Evolutionary conservation across 2,797 vertebrate genomes (phyloP), one percentile per base, ranked within the genome.

Genomic region (Mus caroli): DNA sequence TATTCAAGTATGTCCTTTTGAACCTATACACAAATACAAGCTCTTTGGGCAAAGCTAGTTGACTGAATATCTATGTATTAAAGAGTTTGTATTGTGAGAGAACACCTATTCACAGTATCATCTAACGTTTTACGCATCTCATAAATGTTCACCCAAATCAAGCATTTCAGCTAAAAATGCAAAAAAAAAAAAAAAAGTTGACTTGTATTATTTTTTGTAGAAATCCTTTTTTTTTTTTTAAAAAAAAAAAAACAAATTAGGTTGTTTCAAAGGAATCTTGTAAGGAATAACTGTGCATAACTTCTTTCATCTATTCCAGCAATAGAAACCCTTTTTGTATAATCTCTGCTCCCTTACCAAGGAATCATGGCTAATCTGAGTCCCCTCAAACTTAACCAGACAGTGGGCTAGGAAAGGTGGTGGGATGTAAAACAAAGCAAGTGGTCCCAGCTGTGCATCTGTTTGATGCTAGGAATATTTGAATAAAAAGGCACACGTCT

Each of bases 121-220:
- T 52, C 58, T 73, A 90, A 54, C 22, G 62, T 92, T 84, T 93
- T 96, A 73, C 67, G 37, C 7, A 46, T 71, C 22, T 77, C 13
- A 92, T 92, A 90, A 91, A 62, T 78, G 15, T n/a, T 94, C 71
- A 69, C 71, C 52, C 37, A 94, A 78, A 75, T 79, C 67, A 93
- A 82, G 76, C 50, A 80, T 88, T 56, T 95, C 40, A 95, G 71
- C 9, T 54, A 92, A 37, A 37, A 92, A 84, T 93, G 40, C 82
- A 96, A 94, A 95, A 71, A 62, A 62, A 40, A 34, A 54, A n/a
- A 54, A 22, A 17, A 19, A 34, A 22, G 28, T 31, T 88, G 37
- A 43, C 86, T 76, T 37, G 12, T 56, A 43, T 43, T 58, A 46
- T 46, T 89, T 90, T 80, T 90, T 85, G 34, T 92, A 73, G 6